These are phyloP conservation scores for Diarsia brunnea DNA, from an alignment of 2,888 invertebrate genomes.

Conservation along the genomic window DNA sequence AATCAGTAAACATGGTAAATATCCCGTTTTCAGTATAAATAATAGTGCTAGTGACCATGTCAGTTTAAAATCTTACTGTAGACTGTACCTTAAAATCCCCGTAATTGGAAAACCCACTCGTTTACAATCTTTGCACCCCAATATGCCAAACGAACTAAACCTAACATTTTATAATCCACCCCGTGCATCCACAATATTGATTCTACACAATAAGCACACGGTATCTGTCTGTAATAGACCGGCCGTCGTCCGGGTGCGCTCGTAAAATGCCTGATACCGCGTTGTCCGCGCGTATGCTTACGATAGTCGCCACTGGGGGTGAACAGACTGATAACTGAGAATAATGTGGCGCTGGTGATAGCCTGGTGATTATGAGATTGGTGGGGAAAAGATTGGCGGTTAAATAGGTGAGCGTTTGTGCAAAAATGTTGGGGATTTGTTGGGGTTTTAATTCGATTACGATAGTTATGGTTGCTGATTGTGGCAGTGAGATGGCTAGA, in stretches of 20 bases:
- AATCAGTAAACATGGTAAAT: too few relatives aligned
- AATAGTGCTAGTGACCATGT: too few relatives aligned
- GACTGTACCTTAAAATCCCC: too few relatives aligned
- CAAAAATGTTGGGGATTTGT: neutral
- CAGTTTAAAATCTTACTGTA: too few relatives aligned
- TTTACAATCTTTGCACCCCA: neutral
- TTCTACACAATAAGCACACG: slow-evolving; percentile 62
- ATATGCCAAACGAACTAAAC: slow-evolving; percentile 5
- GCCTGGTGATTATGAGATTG: slow-evolving; percentile 54
- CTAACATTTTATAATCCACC: slow-evolving; percentile 38
- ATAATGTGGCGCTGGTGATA: slow-evolving; percentile 59
- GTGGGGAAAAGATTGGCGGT: slow-evolving; percentile 41
- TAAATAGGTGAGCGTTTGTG: slow-evolving; percentile 21
- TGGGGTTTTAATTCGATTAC: neutral
- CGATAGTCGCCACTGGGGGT: slow-evolving; percentile 70
- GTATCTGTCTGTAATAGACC: slow-evolving; percentile 74
- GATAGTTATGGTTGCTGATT: neutral
- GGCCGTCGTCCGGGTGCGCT: slow-evolving; percentile 68
- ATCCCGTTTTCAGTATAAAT: too few relatives aligned
- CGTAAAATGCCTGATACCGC: slow-evolving; percentile 80
- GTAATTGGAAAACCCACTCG: neutral
- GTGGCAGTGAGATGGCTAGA: neutral
- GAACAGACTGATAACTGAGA: slow-evolving; percentile 64
- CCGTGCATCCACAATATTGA: slow-evolving; percentile 54
- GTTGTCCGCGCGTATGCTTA: slow-evolving; percentile 71